Evolutionary conservation across 1,140 invertebrate genomes (phyloP).

Genomic region (Drosophila micromelanica): DNA sequence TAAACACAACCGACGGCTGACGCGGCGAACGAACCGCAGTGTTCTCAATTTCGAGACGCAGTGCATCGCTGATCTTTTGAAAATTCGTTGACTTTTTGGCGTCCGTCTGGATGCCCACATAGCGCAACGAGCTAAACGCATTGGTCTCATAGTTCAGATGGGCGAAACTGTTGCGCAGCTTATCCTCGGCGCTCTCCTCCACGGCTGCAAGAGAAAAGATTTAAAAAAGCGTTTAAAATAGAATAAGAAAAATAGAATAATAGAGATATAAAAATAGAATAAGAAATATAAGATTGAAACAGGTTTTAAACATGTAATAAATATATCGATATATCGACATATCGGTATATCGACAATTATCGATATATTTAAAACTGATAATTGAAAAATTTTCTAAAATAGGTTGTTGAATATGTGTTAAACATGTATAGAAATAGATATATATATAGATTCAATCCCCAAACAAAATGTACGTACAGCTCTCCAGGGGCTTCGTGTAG

Average conservation of each 20-base stretch:
- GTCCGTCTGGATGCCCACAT: constrained; percentile 77
- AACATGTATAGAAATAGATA: no score
- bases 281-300: neutral
- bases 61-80: constrained; percentile 84
- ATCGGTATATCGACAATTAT: no score
- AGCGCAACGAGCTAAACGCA: constrained; percentile 89
- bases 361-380: no score
- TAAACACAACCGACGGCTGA: constrained; percentile 88
- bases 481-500: constrained; percentile 86
- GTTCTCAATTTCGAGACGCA: constrained; percentile 88
- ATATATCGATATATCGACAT: no score
- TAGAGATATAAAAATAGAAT: neutral
- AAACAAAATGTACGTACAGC: constrained; percentile 44
- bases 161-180: constrained; percentile 88
- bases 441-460: no score
- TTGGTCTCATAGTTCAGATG: constrained; percentile 88
- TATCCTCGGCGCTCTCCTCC: constrained; percentile 88
- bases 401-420: no score
- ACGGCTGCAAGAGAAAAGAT: constrained; percentile 77
- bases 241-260: neutral
- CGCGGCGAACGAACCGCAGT: constrained; percentile 89
- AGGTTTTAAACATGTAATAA: neutral
- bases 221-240: neutral
- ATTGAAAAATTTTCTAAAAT: no score
- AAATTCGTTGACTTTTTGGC: constrained; percentile 87